Evolutionary conservation across 2,888 invertebrate species (phyloP).

Genomic region (Thalpophila matura): DNA sequence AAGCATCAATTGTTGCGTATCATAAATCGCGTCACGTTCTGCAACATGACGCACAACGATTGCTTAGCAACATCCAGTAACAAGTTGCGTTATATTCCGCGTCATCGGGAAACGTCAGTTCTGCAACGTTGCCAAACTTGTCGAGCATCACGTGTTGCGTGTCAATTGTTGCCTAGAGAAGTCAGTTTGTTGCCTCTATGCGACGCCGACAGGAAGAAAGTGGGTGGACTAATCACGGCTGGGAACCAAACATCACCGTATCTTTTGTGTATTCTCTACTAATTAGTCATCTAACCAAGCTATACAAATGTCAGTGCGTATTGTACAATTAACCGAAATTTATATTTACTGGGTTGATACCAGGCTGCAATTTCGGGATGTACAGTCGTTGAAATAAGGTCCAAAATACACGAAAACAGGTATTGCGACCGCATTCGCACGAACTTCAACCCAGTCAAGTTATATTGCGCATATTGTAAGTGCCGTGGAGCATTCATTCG

Average conservation of each 20-base stretch:
- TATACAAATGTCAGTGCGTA: conserved; percentile 7
- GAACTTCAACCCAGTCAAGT: too few relatives aligned
- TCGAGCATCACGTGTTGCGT: not conserved
- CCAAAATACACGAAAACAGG: too few relatives aligned
- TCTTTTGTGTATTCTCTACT: not conserved
- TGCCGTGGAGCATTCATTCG: conserved; percentile 27
- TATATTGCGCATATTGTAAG: conserved; percentile 4
- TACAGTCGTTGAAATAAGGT: too few relatives aligned
- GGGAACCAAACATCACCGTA: not conserved
- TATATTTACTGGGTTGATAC: too few relatives aligned
- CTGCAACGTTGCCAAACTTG: not conserved
- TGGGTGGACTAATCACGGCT: conserved; percentile 7
- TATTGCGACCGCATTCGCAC: too few relatives aligned
- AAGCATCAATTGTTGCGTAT: not conserved
- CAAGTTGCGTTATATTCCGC: not conserved
- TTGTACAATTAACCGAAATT: too few relatives aligned
- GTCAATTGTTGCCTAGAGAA: not conserved
- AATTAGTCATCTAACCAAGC: conserved; percentile 3
- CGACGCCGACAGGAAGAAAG: not conserved
- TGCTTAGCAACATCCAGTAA: not conserved
- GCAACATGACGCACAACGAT: not conserved
- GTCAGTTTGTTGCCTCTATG: not conserved
- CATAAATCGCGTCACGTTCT: conserved; percentile 1
- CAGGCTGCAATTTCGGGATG: too few relatives aligned
- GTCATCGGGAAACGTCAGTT: not conserved